Conservation (phyloP, 2,797 vertebrate genomes). For the Chaetophractus vellerosus region DNA sequence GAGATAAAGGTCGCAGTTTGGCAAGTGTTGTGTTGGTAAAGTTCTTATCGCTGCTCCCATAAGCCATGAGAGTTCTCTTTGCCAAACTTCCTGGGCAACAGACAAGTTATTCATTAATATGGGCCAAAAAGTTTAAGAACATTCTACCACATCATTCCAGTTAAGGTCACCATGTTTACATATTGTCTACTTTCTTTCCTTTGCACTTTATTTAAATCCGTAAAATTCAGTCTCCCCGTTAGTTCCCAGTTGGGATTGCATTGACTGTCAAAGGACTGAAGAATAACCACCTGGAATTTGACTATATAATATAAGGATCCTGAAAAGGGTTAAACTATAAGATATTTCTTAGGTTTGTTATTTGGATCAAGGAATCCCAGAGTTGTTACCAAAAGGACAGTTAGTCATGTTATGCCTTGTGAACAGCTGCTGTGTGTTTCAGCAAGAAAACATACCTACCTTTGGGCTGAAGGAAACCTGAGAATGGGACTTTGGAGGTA, state of each 20-base stretch:
- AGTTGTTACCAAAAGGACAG: neutral
- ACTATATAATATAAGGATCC: neutral
- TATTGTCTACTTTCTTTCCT: neutral
- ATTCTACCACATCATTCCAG: neutral
- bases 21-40: neutral
- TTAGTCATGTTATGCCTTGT: neutral
- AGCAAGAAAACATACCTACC: neutral
- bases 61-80: neutral
- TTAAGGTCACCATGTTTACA: neutral
- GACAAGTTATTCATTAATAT: neutral
- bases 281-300: neutral
- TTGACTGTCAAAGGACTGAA: neutral
- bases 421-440: neutral
- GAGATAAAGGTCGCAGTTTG: fast-evolving
- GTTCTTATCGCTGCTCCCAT: neutral
- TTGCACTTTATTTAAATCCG: neutral
- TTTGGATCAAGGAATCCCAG: neutral
- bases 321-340: constrained; percentile 1
- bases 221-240: neutral
- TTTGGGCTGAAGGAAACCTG: neutral
- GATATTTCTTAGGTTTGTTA: neutral
- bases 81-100: neutral
- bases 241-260: neutral
- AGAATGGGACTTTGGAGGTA: neutral
- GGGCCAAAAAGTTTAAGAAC: neutral